Conservation (phyloP, 2,113 vertebrate genomes). For the Anas platyrhynchos region DNA sequence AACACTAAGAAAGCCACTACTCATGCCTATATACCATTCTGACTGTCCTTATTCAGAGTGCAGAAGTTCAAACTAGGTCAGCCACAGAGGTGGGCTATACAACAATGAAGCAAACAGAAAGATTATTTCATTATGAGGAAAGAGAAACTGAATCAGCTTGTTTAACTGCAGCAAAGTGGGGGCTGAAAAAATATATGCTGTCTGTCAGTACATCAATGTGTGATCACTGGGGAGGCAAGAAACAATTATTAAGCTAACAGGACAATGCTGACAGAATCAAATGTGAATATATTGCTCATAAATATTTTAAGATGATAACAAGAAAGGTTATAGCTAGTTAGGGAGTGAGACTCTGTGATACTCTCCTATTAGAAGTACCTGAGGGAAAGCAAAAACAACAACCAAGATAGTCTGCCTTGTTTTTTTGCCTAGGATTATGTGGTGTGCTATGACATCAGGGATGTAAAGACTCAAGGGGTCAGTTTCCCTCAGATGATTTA, state of each 20-base stretch:
- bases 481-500: not conserved
- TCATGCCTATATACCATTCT: not conserved
- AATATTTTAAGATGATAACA: constrained; percentile 14
- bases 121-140: not conserved
- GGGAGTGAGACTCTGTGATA: not conserved
- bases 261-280: not conserved
- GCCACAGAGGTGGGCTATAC: not conserved
- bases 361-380: not conserved
- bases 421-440: not conserved
- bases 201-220: constrained; percentile 14
- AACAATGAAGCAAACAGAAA: not conserved
- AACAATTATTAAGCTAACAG: constrained; percentile 5
- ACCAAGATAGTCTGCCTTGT: not conserved
- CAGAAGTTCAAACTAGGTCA: not conserved
- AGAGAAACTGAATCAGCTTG: constrained; percentile 20
- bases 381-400: not conserved
- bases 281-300: not conserved
- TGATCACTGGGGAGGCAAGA: not conserved
- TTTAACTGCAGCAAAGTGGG: constrained; percentile 11
- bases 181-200: not conserved
- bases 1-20: not conserved
- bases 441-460: not conserved
- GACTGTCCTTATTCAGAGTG: not conserved
- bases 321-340: not conserved
- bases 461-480: not conserved